Evolutionary conservation across 2,888 invertebrate genomes (phyloP), one percentile per base, ranked within the genome.

Genomic region (Amiota communis): DNA sequence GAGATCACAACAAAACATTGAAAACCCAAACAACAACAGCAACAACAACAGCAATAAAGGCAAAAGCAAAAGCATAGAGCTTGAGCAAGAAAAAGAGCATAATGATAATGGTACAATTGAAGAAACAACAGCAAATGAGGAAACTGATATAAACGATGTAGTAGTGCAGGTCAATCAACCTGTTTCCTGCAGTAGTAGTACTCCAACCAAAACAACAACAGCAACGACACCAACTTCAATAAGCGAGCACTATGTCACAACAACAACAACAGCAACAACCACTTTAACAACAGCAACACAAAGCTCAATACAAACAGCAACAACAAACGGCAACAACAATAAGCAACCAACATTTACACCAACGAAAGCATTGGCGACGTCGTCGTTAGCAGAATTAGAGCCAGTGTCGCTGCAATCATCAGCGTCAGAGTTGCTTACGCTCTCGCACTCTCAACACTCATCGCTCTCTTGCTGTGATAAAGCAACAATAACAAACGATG

Each of bases 151-250:
- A 61, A 67, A 61, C 13, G 49, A 13, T 68, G 23, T 64, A 70
- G 75, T 74, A 79, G 82, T 79, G 78, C 85, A 84, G 86, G 86
- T 87, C 86, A 86, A 81, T 87, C 85, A 86, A 87, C 86, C 84
- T 87, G 85, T 83, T 86, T 85, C 83, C 86, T 85, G 81, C 78
- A 78, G 51, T 56, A 70, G 15, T 61, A 78, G 51, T 56, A 70
- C 46, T 61, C 20, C 72, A 68, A 63, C 57, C 63, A n/a, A 20
- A 59, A 69, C 57, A 70, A 68, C 76, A 71, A 15, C 72, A 70
- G 23, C 72, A 57, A 67, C 65, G 2, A 46, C 65, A 67, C 36
- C 56, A 48, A 57, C 57, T 64, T n/a, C 65, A 57, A 51, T 56
- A 12, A 20, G 8, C 69, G 68, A 70, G 17, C 51, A 15, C 51